phyloP scores from a whole-genome alignment of 2,797 vertebrate species.

The Poecilia picta region DNA sequence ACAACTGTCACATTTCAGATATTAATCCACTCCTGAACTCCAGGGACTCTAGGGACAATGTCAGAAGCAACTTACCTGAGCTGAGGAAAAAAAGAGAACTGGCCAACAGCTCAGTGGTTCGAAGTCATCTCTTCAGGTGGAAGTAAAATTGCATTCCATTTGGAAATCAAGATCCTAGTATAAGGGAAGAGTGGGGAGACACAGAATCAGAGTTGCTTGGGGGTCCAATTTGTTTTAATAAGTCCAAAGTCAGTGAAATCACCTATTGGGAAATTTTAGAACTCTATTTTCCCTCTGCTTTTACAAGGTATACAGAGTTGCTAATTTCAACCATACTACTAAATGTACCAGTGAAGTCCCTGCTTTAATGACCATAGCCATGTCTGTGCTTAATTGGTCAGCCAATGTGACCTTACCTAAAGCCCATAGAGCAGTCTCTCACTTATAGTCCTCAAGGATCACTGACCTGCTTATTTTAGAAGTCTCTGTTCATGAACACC shows the following conservation, averaged over 20 bases:
- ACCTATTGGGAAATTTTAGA: not conserved
- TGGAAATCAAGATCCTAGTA: not conserved
- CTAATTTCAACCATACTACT: not conserved
- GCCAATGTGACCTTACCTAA: not conserved
- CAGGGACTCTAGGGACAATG: not conserved
- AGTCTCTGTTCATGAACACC: too few species aligned
- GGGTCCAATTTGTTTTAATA: not conserved
- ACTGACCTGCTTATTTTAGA: too few species aligned
- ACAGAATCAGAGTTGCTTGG: not conserved
- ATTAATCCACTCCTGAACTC: not conserved
- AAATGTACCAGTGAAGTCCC: not conserved
- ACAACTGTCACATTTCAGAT: not conserved
- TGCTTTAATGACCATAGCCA: not conserved
- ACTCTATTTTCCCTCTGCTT: not conserved
- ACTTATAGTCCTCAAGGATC: too few species aligned
- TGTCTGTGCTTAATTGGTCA: not conserved
- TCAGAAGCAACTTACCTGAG: not conserved
- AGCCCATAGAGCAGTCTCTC: not conserved
- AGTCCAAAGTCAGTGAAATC: not conserved
- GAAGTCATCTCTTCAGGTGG: not conserved
- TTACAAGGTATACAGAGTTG: not conserved
- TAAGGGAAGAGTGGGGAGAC: not conserved
- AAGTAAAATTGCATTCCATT: not conserved
- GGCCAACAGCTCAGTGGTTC: not conserved
- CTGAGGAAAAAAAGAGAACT: not conserved